phyloP scores from a whole-genome alignment of 2,113 vertebrate species.

The Pangasianodon hypophthalmus region DNA sequence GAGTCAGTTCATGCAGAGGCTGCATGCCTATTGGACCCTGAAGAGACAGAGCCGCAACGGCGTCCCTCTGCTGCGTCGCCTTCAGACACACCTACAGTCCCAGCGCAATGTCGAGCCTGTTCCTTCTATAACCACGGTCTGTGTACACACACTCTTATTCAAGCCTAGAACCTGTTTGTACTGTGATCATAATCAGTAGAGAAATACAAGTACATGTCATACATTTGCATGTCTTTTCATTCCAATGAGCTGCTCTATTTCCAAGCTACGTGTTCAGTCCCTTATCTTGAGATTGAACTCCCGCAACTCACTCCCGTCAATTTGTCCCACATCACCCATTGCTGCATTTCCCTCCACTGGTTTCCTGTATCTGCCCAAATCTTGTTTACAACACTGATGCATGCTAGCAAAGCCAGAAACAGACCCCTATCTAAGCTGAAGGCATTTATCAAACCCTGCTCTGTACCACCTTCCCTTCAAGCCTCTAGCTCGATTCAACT shows the following conservation, averaged over 20 bases:
- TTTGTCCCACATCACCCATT: not conserved
- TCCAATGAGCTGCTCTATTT: not conserved
- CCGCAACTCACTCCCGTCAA: not conserved
- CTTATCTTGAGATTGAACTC: not conserved
- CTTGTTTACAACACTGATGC: not conserved
- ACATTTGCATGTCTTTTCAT: not conserved
- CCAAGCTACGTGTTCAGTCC: not conserved
- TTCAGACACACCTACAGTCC: constrained; percentile 96
- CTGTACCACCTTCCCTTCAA: not conserved
- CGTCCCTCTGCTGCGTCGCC: constrained; percentile 90
- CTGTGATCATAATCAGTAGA: not conserved
- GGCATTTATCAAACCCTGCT: not conserved
- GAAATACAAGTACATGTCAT: not conserved
- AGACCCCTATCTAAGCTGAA: not conserved
- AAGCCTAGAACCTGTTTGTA: not conserved
- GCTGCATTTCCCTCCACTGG: not conserved
- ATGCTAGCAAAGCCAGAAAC: not conserved
- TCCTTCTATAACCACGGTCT: constrained; percentile 38
- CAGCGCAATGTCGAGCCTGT: constrained; percentile 87
- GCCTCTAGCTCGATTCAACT: not conserved
- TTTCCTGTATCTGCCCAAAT: not conserved
- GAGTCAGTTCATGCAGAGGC: constrained; percentile 98
- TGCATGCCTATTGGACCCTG: constrained; percentile 98
- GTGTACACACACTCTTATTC: not conserved
- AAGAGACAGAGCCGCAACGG: constrained; percentile 97